Base-by-base conservation (phyloP, 2,797 vertebrate genomes). In the Limnodromus scolopaceus region DNA sequence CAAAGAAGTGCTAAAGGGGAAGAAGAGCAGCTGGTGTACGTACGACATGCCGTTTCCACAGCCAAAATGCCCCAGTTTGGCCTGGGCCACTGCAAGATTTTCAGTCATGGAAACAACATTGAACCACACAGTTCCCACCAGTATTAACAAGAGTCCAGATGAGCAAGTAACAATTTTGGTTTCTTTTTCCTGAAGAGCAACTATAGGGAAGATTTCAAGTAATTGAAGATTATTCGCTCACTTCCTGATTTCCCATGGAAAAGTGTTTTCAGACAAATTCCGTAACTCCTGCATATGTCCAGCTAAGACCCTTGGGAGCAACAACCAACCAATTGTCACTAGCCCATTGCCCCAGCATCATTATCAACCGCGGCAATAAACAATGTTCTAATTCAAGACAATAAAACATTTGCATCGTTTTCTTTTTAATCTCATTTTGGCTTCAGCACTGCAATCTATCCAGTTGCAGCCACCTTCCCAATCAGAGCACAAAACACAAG, bases 11-110 rank as follows among this genome's bases (percentile, higher is more conserved):
- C 49, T 53, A 46, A 32, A 90, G 16, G 15, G 25, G 9, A 75
- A 10, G 10, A 9, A 49, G 4, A 49, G 23, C 23, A 54, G 43
- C 53, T 82, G 48, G 16, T 38, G 24, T 5, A 1, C 1, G 0
- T 5, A 30, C 22, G 24, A 71, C 6, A 0, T 28, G 11, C 6
- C 16, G 0, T 9, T 87, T 54, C 38, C 64, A 49, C 0, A 0
- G 51, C 30, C 45, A 81, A 65, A 81, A 17, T 3, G 8, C 13
- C 16, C 30, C 4, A 22, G 1, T 32, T 25, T 23, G 38, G 39
- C 36, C 61, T 27, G 8, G 20, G 53, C 49, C 45, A 55, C 49
- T 1, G 2, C 15, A 43, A 45, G 34, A 25, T 11, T 66, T 78
- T 66, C 57, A 81, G 54, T 41, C 48, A 48, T 0, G 0, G 74